Base-by-base conservation (phyloP, 1,140 invertebrate genomes). In the Rhynchophorus ferrugineus region DNA sequence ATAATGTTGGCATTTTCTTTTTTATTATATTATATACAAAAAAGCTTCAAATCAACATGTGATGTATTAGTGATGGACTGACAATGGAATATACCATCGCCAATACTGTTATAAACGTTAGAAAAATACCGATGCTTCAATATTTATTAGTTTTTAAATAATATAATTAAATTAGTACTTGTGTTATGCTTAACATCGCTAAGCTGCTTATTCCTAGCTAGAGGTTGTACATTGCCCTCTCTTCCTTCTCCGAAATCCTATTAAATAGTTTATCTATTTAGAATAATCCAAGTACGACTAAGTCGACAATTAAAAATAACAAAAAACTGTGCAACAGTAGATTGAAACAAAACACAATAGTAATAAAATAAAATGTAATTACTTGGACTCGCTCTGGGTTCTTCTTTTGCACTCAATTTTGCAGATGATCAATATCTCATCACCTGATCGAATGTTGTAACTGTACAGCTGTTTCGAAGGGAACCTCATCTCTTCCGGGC, bases 341-440 rank as follows among this genome's bases (percentile, higher is more conserved):
- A 48, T 6, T 44, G 11, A 22, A 22, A 44, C 8, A 20, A 3
- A 39, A n/a, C 42, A 7, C 17, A n/a, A 2, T 29, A 46, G 20
- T 11, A 34, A 11, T 35, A 14, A 48, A 29, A 22, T 34, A 34
- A 37, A 49, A 47, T 13, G 35, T 56, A 56, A 14, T 58, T 54
- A 58, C 56, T 58, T 58, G 9, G 56, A 45, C 49, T 60, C 56
- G 38, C 44, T 52, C 13, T 53, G 54, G 54, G 22, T 55, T 37
- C 53, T 55, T 37, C 39, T 43, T 21, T 49, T 55, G 21, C 33
- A 46, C 19, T 66, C 63, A 33, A 57, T 54, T 62, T 87, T 87
- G 53, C 80, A 83, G 66, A 91, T 87, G 45, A 95, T 84, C 46
- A 92, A 87, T 61, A 95, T 91, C 69, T 94, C 89, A 72, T 94